Conservation (phyloP, 2,888 invertebrate species). For the Notodromas monacha region DNA sequence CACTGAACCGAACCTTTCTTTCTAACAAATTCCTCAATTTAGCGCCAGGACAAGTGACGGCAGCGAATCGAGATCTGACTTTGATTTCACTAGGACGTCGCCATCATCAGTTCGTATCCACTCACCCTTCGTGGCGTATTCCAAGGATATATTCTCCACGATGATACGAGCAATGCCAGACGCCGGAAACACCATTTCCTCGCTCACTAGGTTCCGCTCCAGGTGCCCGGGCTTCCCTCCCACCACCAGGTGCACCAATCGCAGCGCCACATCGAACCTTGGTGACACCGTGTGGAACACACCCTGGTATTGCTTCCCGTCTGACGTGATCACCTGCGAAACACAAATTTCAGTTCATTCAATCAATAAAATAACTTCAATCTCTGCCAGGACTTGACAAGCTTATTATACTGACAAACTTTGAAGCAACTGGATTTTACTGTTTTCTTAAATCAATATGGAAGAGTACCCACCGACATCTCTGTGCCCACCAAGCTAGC, state of each 20-base stretch:
- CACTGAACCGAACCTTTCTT: too few species aligned
- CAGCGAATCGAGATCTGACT: too few species aligned
- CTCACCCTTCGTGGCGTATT: conserved; percentile 46
- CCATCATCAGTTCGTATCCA: too few species aligned
- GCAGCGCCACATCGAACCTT: conserved; percentile 55
- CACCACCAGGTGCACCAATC: conserved; percentile 50
- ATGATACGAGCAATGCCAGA: conserved; percentile 47
- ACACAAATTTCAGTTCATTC: too few species aligned
- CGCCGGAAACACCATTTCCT: conserved; percentile 43
- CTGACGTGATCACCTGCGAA: conserved; percentile 23
- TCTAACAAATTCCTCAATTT: too few species aligned
- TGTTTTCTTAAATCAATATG: too few species aligned
- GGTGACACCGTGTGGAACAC: conserved; percentile 61
- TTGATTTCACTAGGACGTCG: too few species aligned
- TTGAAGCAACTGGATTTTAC: too few species aligned
- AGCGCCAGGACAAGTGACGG: too few species aligned
- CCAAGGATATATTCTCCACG: conserved; percentile 51
- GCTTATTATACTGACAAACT: too few species aligned
- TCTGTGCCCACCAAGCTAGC: conserved; percentile 50
- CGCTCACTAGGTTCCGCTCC: conserved; percentile 34
- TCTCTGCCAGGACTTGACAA: too few species aligned
- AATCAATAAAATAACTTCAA: too few species aligned
- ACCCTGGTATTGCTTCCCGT: conserved; percentile 56
- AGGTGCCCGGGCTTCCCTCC: conserved; percentile 24
- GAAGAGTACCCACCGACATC: conserved; percentile 27